These are phyloP conservation scores for Myocastor coypus DNA, from an alignment of 2,113 vertebrate species.

Conservation along the genomic window DNA sequence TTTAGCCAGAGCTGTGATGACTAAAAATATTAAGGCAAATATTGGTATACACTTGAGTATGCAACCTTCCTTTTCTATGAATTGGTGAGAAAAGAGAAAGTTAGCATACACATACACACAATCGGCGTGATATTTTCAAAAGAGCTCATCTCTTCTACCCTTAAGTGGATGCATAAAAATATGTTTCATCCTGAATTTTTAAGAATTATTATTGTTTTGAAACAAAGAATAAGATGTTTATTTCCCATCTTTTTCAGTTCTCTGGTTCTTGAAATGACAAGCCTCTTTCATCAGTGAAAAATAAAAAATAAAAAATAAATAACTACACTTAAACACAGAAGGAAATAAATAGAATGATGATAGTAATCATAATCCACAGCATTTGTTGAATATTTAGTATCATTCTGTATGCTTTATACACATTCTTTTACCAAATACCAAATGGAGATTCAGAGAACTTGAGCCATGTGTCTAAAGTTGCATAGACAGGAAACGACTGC, in stretches of 20 bases:
- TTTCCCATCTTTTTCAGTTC: not conserved
- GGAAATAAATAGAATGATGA: not conserved
- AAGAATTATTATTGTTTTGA: not conserved
- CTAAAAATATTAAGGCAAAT: not conserved
- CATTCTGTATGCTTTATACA: not conserved
- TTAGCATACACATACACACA: not conserved
- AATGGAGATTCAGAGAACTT: not conserved
- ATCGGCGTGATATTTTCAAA: not conserved
- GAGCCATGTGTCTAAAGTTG: not conserved
- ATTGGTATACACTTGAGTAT: not conserved
- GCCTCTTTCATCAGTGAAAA: not conserved
- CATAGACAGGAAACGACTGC: not conserved
- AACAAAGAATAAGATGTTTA: not conserved
- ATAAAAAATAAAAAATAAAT: not conserved
- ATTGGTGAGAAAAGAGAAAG: not conserved
- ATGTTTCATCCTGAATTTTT: not conserved
- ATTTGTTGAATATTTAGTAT: not conserved
- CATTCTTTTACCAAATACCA: not conserved
- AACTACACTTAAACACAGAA: constrained; percentile 37
- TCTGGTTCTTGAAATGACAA: not conserved
- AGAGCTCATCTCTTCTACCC: not conserved
- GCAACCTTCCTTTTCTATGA: not conserved
- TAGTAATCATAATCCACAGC: not conserved
- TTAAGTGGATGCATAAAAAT: not conserved
- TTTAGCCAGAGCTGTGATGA: not conserved